Percentiles rank a stretch among this genome's conserved stretches.
Conservation (phyloP, 2,113 vertebrate genomes). For the Campylorhamphus procurvoides region DNA sequence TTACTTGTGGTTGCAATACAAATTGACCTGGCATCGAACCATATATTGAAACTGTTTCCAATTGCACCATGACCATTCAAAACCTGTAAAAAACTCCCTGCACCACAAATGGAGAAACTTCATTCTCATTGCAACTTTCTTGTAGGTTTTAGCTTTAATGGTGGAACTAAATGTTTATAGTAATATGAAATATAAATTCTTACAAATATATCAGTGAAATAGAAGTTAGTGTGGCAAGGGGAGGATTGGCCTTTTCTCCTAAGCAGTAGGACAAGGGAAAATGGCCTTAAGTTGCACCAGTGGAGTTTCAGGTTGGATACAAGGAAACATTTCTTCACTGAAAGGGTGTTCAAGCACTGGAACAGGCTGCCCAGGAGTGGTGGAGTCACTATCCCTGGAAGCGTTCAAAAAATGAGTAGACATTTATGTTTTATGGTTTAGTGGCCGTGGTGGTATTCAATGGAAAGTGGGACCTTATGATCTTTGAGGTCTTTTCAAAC, state of each 20-base stretch:
- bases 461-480: not conserved
- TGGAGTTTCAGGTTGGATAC: not conserved
- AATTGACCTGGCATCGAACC: slow-evolving; percentile 9
- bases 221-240: not conserved
- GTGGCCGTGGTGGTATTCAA: not conserved
- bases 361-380: not conserved
- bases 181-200: not conserved
- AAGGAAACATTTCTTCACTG: not conserved
- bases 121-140: not conserved
- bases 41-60: not conserved
- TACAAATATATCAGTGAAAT: not conserved
- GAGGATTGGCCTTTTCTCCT: not conserved
- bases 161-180: not conserved
- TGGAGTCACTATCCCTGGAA: not conserved
- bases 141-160: not conserved
- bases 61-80: not conserved
- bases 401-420: not conserved
- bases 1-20: slow-evolving; percentile 18
- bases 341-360: not conserved
- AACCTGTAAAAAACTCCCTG: not conserved
- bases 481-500: not conserved
- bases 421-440: not conserved
- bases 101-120: not conserved
- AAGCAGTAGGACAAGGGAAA: not conserved
- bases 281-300: not conserved